Base-by-base conservation (phyloP, 1,140 invertebrate species). In the Bombus difficillimus region DNA sequence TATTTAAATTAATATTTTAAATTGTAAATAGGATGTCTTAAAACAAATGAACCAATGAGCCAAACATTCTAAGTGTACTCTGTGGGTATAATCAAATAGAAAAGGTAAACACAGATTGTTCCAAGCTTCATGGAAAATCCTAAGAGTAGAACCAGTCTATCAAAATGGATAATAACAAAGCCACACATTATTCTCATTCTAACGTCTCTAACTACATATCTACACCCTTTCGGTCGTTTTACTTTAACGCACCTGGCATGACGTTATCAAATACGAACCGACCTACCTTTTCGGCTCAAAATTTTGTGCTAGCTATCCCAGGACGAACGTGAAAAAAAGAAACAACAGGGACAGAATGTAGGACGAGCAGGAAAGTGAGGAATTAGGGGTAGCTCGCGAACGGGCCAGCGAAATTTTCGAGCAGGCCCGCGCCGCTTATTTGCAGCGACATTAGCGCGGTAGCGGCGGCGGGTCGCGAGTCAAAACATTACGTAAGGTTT, bases 401-500 rank as follows among this genome's bases (percentile, higher is more conserved):
- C 47, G 47, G 47, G 47, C 47, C 47, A 53, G 18, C 18, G 18
- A 76, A 82, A 89, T 79, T 74, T 76, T 37, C 39, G 15, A 77
- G 66, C 41, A 32, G 72, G 69, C 22, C 41, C 53, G 69, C 57
- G 68, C 28, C 68, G 75, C 81, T 85, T 90, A 84, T 84, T 88
- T 75, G 82, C 81, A 88, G 80, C 85, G 81, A 88, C 78, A 86
- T 91, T 87, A 92, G 81, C 75, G 75, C 57, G 15, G 75, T 12
- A 28, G 74, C 86, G 86, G 34, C 39, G 74, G 71, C 62, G 62
- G 76, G 78, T 86, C 90, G 81, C 86, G 89, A 92, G 90, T 91
- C 88, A 91, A 93, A 92, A 94, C 86, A 93, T 92, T 91, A 92
- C 88, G 86, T 90, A 91, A 92, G 91, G 91, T 92, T 92, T 93